Percentiles rank a stretch among this genome's conserved stretches.
These are phyloP conservation scores for Sycophila sp. DNA, from an alignment of 1,140 invertebrate genomes.

Conservation along the genomic window DNA sequence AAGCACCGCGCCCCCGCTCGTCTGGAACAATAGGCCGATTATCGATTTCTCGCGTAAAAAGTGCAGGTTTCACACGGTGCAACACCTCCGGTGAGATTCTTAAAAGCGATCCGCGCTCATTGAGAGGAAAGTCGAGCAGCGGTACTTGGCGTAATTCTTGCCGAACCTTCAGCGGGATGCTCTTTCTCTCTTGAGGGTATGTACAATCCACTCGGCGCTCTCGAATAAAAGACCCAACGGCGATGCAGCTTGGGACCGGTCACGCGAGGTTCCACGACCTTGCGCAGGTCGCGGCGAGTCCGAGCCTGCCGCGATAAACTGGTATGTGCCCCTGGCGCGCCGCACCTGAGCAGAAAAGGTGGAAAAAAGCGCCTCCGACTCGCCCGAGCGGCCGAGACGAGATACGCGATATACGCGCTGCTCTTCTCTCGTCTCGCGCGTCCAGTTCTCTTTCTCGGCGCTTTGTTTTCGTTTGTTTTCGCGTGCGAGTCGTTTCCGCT, in stretches of 20 bases:
- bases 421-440: no score
- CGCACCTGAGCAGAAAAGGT: no score
- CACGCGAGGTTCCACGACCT: conserved; percentile 4
- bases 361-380: background rate
- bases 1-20: no score
- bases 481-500: background rate
- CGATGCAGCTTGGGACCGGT: no score
- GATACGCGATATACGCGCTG: background rate
- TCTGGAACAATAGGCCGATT: no score
- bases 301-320: no score
- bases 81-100: no score
- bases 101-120: no score
- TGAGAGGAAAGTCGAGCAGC: background rate
- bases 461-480: background rate
- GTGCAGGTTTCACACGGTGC: no score
- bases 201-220: background rate
- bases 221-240: background rate
- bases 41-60: no score
- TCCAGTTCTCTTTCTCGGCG: background rate
- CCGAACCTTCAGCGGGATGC: background rate
- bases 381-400: background rate
- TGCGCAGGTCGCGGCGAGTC: conserved; percentile 6
- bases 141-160: background rate
- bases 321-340: no score
- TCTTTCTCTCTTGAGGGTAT: background rate